Conservation (phyloP, 2,113 vertebrate species). For the Thunnus maccoyii region DNA sequence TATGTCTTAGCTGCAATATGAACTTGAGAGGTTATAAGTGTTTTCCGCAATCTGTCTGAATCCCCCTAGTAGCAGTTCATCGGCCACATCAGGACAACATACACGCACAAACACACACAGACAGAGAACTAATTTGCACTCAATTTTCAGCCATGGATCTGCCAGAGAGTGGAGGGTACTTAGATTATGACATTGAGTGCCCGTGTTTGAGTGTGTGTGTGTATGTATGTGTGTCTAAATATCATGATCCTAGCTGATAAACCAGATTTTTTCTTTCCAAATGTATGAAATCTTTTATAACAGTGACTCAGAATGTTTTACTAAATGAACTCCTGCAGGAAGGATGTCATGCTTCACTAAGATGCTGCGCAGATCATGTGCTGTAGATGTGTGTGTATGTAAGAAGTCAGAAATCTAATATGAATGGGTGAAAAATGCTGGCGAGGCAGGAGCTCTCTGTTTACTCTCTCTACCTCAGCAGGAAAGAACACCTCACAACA, state of each 20-base stretch:
- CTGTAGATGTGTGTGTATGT: neutral
- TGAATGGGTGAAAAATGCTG: neutral
- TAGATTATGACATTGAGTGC: neutral
- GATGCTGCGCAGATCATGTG: neutral
- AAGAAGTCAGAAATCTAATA: neutral
- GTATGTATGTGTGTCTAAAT: neutral
- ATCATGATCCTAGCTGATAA: constrained; percentile 9
- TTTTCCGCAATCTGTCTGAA: constrained; percentile 17
- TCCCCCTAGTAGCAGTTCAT: neutral
- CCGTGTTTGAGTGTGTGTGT: neutral
- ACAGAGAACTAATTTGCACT: constrained; percentile 63
- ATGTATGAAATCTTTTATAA: constrained; percentile 5
- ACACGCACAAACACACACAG: constrained; percentile 40
- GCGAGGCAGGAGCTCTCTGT: neutral
- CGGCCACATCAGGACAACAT: neutral
- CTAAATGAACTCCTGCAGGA: constrained; percentile 26
- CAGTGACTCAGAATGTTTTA: constrained; percentile 41
- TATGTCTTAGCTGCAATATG: constrained; percentile 5
- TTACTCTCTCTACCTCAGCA: neutral
- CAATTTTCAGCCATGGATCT: constrained; percentile 43
- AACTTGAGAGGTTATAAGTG: constrained; percentile 26
- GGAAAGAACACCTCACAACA: neutral
- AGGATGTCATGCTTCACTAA: neutral
- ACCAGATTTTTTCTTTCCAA: constrained; percentile 15
- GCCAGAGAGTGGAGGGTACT: constrained; percentile 9